These are phyloP conservation scores for Whitmania pigra DNA, from an alignment of 1,140 invertebrate genomes.

Conservation along the genomic window DNA sequence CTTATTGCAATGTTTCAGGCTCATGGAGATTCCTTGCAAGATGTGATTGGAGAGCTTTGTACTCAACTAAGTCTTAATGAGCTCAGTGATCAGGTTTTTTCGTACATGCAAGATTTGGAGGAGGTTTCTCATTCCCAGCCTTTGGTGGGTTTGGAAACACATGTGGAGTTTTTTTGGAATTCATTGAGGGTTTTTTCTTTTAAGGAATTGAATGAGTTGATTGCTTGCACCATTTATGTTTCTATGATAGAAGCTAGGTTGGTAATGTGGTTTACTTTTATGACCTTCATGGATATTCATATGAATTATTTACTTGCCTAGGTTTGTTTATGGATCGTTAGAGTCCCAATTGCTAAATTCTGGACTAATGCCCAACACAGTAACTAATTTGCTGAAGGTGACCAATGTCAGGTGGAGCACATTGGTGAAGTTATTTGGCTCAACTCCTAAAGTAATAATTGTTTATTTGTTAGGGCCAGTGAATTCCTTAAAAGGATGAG, in stretches of 20 bases:
- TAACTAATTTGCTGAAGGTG: neutral
- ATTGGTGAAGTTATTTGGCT: neutral
- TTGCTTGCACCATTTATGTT: neutral
- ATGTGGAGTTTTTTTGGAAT: neutral
- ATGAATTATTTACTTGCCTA: neutral
- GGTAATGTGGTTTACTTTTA: neutral
- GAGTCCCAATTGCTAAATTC: neutral
- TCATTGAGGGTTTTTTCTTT: neutral
- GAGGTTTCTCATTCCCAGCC: no score
- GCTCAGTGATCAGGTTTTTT: no score
- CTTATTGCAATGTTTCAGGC: no score
- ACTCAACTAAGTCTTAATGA: no score
- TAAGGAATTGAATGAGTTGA: neutral
- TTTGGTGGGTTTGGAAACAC: no score
- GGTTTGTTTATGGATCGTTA: neutral
- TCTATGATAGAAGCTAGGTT: constrained; percentile 6
- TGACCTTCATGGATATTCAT: neutral
- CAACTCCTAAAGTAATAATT: neutral
- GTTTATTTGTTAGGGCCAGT: neutral
- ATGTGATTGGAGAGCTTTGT: no score
- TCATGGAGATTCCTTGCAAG: no score
- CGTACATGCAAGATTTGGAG: no score
- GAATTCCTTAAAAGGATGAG: neutral
- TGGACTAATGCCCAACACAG: neutral
- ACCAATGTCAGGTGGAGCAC: neutral